Evolutionary conservation across 1,140 invertebrate genomes (phyloP), one percentile per base, ranked within the genome.

Genomic region (Aethina tumida): DNA sequence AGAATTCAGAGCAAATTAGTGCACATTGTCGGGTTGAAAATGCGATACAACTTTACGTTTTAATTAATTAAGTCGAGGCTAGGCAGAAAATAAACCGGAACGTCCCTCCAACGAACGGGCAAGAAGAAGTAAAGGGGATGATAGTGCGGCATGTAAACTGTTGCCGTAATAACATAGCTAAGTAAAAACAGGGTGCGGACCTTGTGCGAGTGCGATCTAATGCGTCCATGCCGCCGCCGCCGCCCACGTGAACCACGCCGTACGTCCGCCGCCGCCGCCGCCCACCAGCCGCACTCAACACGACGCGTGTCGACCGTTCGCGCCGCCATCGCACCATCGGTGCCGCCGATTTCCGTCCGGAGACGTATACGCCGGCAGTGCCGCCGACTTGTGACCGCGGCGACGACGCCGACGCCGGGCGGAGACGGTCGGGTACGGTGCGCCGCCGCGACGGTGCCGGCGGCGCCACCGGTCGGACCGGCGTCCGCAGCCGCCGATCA

Each of bases 401-500:
- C 31, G 8, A n/a, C 9, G 1, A 18, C 21, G 6, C 14, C 14
- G 9, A 17, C 31, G 10, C 15, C 10, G 31, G 25, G 27, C 40
- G 33, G 5, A 15, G 17, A 33, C 5, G 9, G 39, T 26, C 19
- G n/a, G 37, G 35, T 47, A 40, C 37, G 33, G 50, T 45, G 43
- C 45, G 50, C 37, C 41, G 28, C 43, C 52, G 40, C 31, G 20
- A 47, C 47, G 39, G 43, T 41, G 39, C 22, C n/a, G 45, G 34
- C 34, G 43, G 48, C 46, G 32, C 45, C 40, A 43, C 40, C 39
- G 24, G 31, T 37, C 43, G 43, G n/a, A 19, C 17, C n/a, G 15
- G 12, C 18, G 26, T 32, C 35, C 10, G 29, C 12, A 14, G 22
- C 28, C 14, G 30, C 18, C 36, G 42, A 58, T 58, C 56, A 51